Conservation (phyloP, 2,888 invertebrate species). For the Automeris io region DNA sequence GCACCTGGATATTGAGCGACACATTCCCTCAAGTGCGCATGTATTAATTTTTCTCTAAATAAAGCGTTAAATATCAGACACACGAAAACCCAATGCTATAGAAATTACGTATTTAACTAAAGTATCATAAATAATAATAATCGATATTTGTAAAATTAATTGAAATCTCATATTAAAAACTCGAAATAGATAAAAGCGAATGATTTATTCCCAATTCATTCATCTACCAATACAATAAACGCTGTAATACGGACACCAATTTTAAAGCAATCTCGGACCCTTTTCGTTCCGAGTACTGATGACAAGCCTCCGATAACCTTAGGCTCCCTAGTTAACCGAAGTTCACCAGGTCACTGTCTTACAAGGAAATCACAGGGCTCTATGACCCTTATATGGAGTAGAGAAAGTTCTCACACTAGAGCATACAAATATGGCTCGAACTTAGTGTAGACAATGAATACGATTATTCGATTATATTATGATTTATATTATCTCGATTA, state of each 20-base stretch:
- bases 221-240: not conserved
- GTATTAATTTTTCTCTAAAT: too few relatives aligned
- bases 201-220: too few relatives aligned
- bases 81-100: too few relatives aligned
- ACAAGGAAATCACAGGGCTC: slow-evolving; percentile 44
- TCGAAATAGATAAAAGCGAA: too few relatives aligned
- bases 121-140: too few relatives aligned
- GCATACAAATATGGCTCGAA: slow-evolving; percentile 32
- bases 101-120: too few relatives aligned
- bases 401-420: slow-evolving; percentile 7
- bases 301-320: slow-evolving; percentile 47
- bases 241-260: not conserved
- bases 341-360: slow-evolving; percentile 55
- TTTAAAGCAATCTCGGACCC: not conserved
- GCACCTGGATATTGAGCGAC: too few relatives aligned
- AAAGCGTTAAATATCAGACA: too few relatives aligned
- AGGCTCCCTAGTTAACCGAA: slow-evolving; percentile 38
- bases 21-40: too few relatives aligned
- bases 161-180: too few relatives aligned
- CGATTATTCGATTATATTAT: slow-evolving; percentile 11
- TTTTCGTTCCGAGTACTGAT: slow-evolving; percentile 21
- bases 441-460: slow-evolving; percentile 17
- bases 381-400: slow-evolving; percentile 21
- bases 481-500: slow-evolving; percentile 1
- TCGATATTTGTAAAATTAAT: too few relatives aligned